A percentile compares a stretch with the other conserved stretches of the same genome.
phyloP scores from a whole-genome alignment of 2,888 invertebrate genomes.

The Drosophila macrothrix region DNA sequence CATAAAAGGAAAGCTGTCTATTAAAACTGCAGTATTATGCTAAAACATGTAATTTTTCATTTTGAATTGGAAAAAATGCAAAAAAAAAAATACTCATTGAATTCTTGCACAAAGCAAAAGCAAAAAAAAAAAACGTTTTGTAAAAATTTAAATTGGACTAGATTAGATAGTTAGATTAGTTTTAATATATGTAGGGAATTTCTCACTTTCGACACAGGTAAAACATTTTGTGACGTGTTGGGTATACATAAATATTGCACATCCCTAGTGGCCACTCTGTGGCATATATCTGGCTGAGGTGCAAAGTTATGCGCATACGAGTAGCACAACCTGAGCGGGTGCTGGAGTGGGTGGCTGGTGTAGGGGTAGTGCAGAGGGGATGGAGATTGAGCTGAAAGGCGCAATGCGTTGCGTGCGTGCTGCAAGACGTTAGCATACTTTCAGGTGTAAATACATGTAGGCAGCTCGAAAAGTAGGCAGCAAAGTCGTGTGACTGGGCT shows the following conservation, averaged over 20 bases:
- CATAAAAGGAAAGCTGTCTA: neutral
- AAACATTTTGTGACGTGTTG: constrained; percentile 10
- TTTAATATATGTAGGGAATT: neutral
- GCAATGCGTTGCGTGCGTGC: constrained; percentile 76
- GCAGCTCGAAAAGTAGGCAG: constrained; percentile 53
- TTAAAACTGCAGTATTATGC: neutral
- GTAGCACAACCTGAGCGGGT: constrained; percentile 18
- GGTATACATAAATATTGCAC: constrained; percentile 21
- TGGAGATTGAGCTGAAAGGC: constrained; percentile 7
- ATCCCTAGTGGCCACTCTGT: constrained; percentile 34
- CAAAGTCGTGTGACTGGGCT: constrained; percentile 30
- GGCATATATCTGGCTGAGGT: constrained; percentile 56
- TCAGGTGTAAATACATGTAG: constrained; percentile 78
- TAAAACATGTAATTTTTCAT: neutral
- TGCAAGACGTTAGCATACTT: constrained; percentile 81
- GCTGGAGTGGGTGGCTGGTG: neutral
- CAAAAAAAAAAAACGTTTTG: neutral
- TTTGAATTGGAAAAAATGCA: neutral
- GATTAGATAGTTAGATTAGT: neutral
- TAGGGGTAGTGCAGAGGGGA: neutral
- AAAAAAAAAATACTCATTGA: neutral
- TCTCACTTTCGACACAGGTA: neutral
- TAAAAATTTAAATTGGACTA: neutral
- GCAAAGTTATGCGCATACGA: constrained; percentile 77
- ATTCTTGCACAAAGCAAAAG: neutral